A percentile compares a stretch with the other conserved stretches of the same genome.
Conservation (phyloP, 2,888 invertebrate species). For the Lottia gigantea region DNA sequence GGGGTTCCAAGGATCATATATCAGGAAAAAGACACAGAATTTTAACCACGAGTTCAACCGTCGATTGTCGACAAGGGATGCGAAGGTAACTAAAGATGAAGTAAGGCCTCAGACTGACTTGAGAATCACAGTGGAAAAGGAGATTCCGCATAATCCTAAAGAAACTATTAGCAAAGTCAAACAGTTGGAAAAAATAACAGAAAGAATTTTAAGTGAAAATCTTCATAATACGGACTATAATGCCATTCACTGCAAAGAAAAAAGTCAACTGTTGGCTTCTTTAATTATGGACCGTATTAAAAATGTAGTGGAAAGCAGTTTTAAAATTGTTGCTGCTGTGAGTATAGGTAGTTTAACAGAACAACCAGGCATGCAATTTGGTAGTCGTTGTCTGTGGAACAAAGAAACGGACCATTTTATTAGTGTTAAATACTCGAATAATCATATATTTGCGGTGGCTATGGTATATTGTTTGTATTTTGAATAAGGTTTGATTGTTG, state of each 20-base stretch:
- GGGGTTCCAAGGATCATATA: no score
- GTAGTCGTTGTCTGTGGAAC: constrained; percentile 63
- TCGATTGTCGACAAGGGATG: no score
- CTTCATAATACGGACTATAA: not conserved
- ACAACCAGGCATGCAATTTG: constrained; percentile 60
- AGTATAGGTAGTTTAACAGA: constrained; percentile 59
- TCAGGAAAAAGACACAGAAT: no score
- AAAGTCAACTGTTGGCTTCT: not conserved
- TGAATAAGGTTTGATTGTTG: constrained; percentile 28
- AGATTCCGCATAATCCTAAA: no score
- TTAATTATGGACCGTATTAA: constrained; percentile 6
- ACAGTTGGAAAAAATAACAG: not conserved
- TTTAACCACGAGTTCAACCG: no score
- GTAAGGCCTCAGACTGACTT: no score
- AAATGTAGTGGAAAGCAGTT: not conserved
- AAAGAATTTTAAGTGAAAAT: not conserved
- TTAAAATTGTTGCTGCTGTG: constrained; percentile 60
- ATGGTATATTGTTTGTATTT: constrained; percentile 60
- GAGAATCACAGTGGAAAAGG: no score
- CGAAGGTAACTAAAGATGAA: no score
- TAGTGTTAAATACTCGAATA: constrained; percentile 60
- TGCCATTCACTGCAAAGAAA: not conserved
- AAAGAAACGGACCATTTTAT: constrained; percentile 61
- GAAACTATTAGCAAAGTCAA: no score
- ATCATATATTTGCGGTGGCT: constrained; percentile 60